A percentile compares a stretch with the other conserved stretches of the same genome.
These are phyloP conservation scores for Apis cerana DNA, from an alignment of 1,140 invertebrate species.

Conservation along the genomic window DNA sequence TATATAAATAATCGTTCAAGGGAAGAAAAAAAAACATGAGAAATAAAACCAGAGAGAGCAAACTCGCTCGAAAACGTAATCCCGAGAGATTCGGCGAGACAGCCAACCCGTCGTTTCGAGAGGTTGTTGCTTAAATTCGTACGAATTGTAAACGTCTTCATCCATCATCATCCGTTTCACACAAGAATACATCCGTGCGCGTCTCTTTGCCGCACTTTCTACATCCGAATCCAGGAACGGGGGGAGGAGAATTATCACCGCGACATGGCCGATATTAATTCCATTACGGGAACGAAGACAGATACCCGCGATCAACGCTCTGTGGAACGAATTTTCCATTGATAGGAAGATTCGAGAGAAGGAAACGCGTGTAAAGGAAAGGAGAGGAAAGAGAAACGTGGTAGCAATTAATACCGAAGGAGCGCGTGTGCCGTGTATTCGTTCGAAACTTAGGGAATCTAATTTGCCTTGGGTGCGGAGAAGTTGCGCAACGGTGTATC, in stretches of 20 bases:
- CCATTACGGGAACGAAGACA: background rate
- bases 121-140: background rate
- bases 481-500: conserved; percentile 29
- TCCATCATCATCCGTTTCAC: conserved; percentile 7
- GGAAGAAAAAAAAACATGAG: no score
- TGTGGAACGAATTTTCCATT: background rate
- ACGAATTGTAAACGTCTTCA: background rate
- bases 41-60: no score
- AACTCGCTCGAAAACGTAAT: no score
- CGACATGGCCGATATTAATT: conserved; percentile 9
- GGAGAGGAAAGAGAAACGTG: background rate
- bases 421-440: conserved; percentile 18
- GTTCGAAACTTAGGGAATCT: conserved; percentile 28
- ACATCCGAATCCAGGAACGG: background rate
- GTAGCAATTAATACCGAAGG: conserved; percentile 26
- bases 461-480: conserved; percentile 22
- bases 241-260: background rate
- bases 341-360: background rate
- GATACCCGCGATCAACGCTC: background rate
- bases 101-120: background rate
- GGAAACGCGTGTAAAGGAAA: no score
- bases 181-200: background rate
- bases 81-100: no score
- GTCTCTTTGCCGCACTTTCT: background rate
- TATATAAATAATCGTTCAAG: no score